Evolutionary conservation across 2,888 invertebrate species (phyloP), one percentile per base, ranked within the genome.

Genomic region (Celastrina argiolus): DNA sequence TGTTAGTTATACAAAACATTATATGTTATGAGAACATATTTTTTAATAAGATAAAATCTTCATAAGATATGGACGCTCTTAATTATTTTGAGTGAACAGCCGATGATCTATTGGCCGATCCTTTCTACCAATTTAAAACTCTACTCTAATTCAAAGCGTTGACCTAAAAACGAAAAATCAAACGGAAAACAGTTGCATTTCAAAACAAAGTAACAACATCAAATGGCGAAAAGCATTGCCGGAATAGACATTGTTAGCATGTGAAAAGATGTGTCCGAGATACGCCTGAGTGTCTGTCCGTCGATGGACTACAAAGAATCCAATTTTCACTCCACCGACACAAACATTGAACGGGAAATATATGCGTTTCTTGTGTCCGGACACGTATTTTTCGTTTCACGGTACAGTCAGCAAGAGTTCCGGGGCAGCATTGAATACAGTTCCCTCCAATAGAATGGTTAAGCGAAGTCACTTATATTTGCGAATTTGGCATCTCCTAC

Each of bases 281-380:
- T 14, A 34, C 34, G 31, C 16, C 59, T 12, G 59, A 16, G 18
- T 34, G 36, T 59, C 34, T 18, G 36, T 34, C 34, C 59, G 59
- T 59, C 59, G 34, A 59, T 34, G 61, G 61, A 61, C 61, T 22
- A 61, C 61, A 61, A 61, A 61, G 61, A 61, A 18, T 61, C 61
- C 61, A 61, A 61, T 61, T 61, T 61, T 34, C 61, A 61, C 61
- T 61, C 36, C 61, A 61, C 61, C 22, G 61, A 61, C 61, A 61
- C 61, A 61, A 59, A 59, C 59, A 36, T 61, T 61, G 61, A 61
- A 36, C 16, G 61, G 34, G 22, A 61, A 61, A 59, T 59, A 31
- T 59, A 59, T 34, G 59, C 59, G 59, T 59, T 59, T 31, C 59
- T 59, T 59, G 16, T 31, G 34, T 51, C 22, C 51, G 22, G 51